phyloP scores from a whole-genome alignment of 2,113 vertebrate species.

The Coracopsis vasa region DNA sequence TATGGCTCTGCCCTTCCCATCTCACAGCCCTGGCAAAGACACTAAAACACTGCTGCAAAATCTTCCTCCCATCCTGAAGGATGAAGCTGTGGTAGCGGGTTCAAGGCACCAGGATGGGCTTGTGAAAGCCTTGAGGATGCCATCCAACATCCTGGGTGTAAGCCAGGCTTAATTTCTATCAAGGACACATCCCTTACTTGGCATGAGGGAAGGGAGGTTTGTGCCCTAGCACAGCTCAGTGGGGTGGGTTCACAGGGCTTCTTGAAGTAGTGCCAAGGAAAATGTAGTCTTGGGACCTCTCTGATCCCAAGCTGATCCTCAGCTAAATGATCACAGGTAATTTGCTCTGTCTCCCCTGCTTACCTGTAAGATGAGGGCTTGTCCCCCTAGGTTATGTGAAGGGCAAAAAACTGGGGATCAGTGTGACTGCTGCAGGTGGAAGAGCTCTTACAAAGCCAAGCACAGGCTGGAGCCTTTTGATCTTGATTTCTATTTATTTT shows the following conservation, averaged over 20 bases:
- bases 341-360: neutral
- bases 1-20: neutral
- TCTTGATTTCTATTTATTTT: neutral
- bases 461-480: neutral
- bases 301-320: neutral
- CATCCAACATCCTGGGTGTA: neutral
- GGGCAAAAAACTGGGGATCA: neutral
- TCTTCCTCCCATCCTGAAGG: neutral
- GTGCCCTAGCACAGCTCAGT: neutral
- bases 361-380: neutral
- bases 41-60: neutral
- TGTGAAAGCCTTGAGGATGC: neutral
- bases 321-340: neutral
- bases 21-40: neutral
- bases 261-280: neutral
- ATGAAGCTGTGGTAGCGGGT: neutral
- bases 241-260: neutral
- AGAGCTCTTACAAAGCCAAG: neutral
- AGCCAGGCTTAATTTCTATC: neutral
- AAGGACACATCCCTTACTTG: neutral
- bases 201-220: neutral
- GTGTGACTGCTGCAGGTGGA: neutral
- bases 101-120: neutral
- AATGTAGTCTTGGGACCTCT: neutral
- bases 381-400: neutral